These are phyloP conservation scores for Cecropterus lyciades DNA, from an alignment of 1,140 invertebrate genomes.

Conservation along the genomic window DNA sequence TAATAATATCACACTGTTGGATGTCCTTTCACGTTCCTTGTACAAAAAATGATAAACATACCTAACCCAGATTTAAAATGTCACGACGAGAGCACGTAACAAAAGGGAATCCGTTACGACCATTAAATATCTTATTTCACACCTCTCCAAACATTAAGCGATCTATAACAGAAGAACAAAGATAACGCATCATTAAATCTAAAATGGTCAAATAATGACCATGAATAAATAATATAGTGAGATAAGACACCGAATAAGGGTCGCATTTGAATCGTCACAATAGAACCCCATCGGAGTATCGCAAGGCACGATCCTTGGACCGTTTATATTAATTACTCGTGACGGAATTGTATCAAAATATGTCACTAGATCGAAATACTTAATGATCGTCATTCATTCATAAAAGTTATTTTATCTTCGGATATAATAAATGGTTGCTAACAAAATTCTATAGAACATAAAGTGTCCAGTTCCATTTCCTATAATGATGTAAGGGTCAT, in stretches of 20 bases:
- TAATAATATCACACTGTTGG: background rate
- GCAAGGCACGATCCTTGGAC: slow-evolving; percentile 59
- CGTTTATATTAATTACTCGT: slow-evolving; percentile 74
- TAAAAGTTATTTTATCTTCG: slow-evolving; percentile 32
- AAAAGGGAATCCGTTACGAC: slow-evolving; percentile 60
- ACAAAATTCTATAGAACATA: slow-evolving; percentile 3
- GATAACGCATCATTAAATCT: slow-evolving; percentile 76
- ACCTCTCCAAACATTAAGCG: slow-evolving; percentile 68
- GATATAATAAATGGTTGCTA: slow-evolving; percentile 19
- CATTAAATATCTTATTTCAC: slow-evolving; percentile 77
- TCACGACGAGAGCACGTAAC: slow-evolving; percentile 38
- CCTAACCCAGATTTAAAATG: slow-evolving; percentile 37
- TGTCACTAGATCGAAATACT: slow-evolving; percentile 61
- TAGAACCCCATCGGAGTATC: slow-evolving; percentile 65
- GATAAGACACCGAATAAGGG: slow-evolving; percentile 68
- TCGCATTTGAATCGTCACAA: slow-evolving; percentile 69
- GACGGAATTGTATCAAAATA: slow-evolving; percentile 78
- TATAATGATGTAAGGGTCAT: slow-evolving; percentile 12
- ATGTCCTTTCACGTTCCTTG: background rate
- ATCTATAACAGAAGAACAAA: slow-evolving; percentile 73
- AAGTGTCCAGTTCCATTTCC: slow-evolving; percentile 20
- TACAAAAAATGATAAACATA: background rate
- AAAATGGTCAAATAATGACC: slow-evolving; percentile 83
- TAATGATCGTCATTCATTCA: slow-evolving; percentile 45
- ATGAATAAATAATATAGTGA: slow-evolving; percentile 80